Base-by-base conservation (phyloP, 1,140 invertebrate genomes). In the Ladona fulva region DNA sequence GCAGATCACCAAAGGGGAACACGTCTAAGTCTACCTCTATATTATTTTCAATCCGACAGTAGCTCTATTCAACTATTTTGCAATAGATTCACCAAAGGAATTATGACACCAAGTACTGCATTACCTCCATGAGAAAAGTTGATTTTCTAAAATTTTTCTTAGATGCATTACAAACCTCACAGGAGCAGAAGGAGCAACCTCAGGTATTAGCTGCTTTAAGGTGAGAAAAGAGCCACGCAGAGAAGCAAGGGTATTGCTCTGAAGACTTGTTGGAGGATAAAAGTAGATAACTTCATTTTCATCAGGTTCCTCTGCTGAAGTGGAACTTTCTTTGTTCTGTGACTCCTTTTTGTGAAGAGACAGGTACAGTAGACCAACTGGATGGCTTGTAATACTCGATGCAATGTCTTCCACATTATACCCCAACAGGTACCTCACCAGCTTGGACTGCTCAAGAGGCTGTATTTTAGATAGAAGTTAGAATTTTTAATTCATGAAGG, bases 161-260 rank as follows among this genome's bases (percentile, higher is more conserved):
- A 79, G 74, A 74, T 22, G 44, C 25, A 52, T 74, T 1, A 77
- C 59, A 74, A 81, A 86, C 86, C 84, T 85, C 0, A 83, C 79
- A 19, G 90, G 90, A 80, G 86, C 84, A 80, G 86, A 86, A 22
- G 87, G 88, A 78, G 89, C 85, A 74, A 90, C 87, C 80, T 90
- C 90, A 24, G 89, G 87, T 29, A 91, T 83, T 81, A 92, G 86
- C 82, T 92, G 90, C 83, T 90, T 89, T 16, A 92, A 83, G 6
- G 91, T 92, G 25, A 92, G 86, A 84, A 90, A 92, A 59, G 90
- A 88, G 44, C 91, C 91, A 82, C 89, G 87, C 11, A 87, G 87
- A 29, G 85, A 85, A 77, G 87, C 89, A n/a, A 92, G 82, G 79
- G 85, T 83, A 79, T 88, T 89, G 82, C 89, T 89, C 81, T 85